These are phyloP conservation scores for Ranitomeya imitator DNA, from an alignment of 2,113 vertebrate species.

Conservation along the genomic window DNA sequence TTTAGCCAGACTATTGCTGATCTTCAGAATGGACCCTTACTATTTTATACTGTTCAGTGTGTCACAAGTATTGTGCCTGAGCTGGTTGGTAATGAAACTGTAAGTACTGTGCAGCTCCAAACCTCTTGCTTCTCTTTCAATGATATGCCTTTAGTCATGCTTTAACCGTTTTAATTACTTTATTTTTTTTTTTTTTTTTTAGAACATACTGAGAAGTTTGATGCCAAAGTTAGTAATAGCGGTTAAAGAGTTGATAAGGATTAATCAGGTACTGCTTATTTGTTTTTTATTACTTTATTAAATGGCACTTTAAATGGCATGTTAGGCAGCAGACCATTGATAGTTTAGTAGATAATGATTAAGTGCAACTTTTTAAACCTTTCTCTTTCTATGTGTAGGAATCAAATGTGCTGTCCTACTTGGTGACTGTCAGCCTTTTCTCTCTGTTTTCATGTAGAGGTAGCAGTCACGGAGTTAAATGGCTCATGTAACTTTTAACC, in stretches of 20 bases:
- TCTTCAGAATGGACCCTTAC: slow-evolving; percentile 70
- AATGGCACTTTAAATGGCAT: not conserved
- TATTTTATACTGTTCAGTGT: slow-evolving; percentile 82
- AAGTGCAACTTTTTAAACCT: too few species aligned
- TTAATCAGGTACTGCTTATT: slow-evolving; percentile 77
- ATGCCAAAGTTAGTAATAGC: slow-evolving; percentile 78
- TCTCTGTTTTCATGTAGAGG: too few species aligned
- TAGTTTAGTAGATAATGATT: too few species aligned
- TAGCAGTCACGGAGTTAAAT: too few species aligned
- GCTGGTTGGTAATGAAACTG: slow-evolving; percentile 77
- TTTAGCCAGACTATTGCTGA: slow-evolving; percentile 76
- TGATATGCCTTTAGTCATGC: not conserved
- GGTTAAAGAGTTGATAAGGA: slow-evolving; percentile 76
- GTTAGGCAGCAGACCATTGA: too few species aligned
- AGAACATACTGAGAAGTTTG: slow-evolving; percentile 77
- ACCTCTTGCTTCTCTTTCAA: not conserved
- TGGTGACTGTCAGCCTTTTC: too few species aligned
- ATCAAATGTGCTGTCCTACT: too few species aligned
- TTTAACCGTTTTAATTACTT: not conserved
- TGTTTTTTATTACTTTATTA: not conserved
- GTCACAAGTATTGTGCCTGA: slow-evolving; percentile 74
- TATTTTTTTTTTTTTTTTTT: not conserved
- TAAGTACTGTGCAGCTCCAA: slow-evolving; percentile 62
- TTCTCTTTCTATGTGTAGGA: too few species aligned
- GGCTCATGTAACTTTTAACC: too few species aligned